Base-by-base conservation (phyloP, 2,113 vertebrate species). In the Columba livia region DNA sequence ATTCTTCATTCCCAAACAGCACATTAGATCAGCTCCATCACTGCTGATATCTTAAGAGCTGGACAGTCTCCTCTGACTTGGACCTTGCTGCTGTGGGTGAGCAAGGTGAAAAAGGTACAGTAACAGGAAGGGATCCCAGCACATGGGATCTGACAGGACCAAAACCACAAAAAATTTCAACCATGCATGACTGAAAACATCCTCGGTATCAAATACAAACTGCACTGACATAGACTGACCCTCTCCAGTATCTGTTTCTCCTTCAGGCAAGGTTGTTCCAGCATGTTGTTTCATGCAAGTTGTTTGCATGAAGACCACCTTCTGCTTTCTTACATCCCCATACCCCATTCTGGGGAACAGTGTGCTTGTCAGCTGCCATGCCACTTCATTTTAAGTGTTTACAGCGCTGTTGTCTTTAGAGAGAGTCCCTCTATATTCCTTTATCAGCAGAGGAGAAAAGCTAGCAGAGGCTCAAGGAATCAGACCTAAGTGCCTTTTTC, bases 241-340 rank as follows among this genome's bases (percentile, higher is more conserved):
- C 11, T 34, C 44, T 17, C 13, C 48, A n/a, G 26, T 48, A 75
- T 17, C 19, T 32, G 25, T 12, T 56, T 69, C 53, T 15, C 17
- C 9, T 32, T 64, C 15, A n/a, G 29, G 29, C 0, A 1, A 69
- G 18, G 21, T 1, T 15, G 4, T 11, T 53, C 23, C 18, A 53
- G 32, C 9, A 40, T 7, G 19, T 14, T 25, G 26, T 24, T 48
- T 20, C n/a, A 32, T 11, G 5, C 9, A 64, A 57, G 29, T 1
- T 9, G 15, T 17, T 2, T 6, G 32, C 18, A 58, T 14, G 29
- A 66, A 19, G 42, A 42, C 42, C 42, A 42, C 42, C 42, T 28
- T 9, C 34, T 12, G 25, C 38, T 16, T 70, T 34, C 50, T 56
- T 23, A 44, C 7, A n/a, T 26, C 7, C 14, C 6, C n/a, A 25